Evolutionary conservation across 2,797 vertebrate genomes (phyloP).

Genomic region (Cetoscarus ocellatus): DNA sequence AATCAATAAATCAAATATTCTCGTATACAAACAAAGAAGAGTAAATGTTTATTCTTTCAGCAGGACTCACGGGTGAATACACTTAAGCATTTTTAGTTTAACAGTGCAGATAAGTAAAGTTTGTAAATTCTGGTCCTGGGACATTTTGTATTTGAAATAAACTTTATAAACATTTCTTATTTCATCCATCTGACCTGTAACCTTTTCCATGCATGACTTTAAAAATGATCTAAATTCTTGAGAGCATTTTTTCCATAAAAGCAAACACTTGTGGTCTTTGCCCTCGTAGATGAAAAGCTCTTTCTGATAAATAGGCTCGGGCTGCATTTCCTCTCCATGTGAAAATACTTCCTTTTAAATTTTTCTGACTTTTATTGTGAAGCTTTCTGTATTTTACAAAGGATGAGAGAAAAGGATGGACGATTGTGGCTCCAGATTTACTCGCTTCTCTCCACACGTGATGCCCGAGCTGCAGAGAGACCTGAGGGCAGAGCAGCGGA

Average conservation of each 20-base stretch:
- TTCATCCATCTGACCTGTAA: neutral
- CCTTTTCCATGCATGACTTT: neutral
- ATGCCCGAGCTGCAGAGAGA: constrained; percentile 45
- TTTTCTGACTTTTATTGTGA: neutral
- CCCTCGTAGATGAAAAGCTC: neutral
- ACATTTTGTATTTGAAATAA: no score
- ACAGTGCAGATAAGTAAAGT: no score
- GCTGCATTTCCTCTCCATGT: neutral
- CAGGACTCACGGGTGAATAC: no score
- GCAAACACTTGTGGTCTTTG: neutral
- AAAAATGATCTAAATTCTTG: neutral
- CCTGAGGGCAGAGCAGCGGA: constrained; percentile 49
- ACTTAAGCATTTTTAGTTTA: no score
- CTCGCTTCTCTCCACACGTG: constrained; percentile 38
- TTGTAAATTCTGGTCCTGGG: no score
- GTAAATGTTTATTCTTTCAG: no score
- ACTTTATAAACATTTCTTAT: no score
- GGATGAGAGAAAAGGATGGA: neutral
- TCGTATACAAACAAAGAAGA: no score
- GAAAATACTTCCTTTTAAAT: constrained; percentile 5
- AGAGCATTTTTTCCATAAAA: neutral
- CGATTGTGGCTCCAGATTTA: constrained; percentile 27
- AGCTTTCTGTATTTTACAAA: neutral
- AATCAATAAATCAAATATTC: no score
- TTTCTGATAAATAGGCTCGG: neutral